Base-by-base conservation (phyloP, 53 echinoderm and acorn worm genomes). In the Actinopyga echinites region DNA sequence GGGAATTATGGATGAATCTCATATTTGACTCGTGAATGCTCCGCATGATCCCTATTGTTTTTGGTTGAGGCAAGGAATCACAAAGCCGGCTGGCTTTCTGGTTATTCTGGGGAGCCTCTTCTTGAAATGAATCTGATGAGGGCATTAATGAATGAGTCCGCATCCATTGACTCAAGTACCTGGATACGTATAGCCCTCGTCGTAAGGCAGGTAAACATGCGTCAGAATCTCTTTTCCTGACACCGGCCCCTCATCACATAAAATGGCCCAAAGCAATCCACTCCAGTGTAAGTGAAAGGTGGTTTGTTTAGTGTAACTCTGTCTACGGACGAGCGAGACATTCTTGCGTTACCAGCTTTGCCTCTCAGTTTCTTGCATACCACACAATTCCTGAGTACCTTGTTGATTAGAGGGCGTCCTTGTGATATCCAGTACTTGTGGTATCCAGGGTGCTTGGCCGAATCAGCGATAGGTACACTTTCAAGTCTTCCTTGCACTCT, bases 261-360 rank as follows among this genome's bases (percentile, higher is more conserved):
- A 15, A 84, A 69, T 30, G 84, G 74, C 37, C 83, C 83, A 69
- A 83, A 82, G n/a, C n/a, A n/a, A n/a, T n/a, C n/a, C n/a, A n/a
- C n/a, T n/a, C n/a, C n/a, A n/a, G n/a, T n/a, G n/a, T n/a, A n/a
- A n/a, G n/a, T n/a, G n/a, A n/a, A n/a, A n/a, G n/a, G n/a, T n/a
- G n/a, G n/a, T n/a, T n/a, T n/a, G n/a, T n/a, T n/a, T n/a, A 24
- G 61, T 60, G n/a, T 24, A 8, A 28, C 23, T 21, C 13, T 21
- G 22, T 60, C 28, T 8, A 17, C 61, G 8, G 17, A 24, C n/a
- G 61, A 21, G 22, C 23, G 28, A 21, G 22, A 28, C 28, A 11
- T 8, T 23, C 13, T 0, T 60, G 61, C 61, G 8, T 12, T 60
- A 28, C 23, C 22, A 8, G 61, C 8, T 60, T 24, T 60, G 61